Evolutionary conservation across 1,140 invertebrate genomes (phyloP), one percentile per base, ranked within the genome.

Genomic region (Macrostomum lignano): DNA sequence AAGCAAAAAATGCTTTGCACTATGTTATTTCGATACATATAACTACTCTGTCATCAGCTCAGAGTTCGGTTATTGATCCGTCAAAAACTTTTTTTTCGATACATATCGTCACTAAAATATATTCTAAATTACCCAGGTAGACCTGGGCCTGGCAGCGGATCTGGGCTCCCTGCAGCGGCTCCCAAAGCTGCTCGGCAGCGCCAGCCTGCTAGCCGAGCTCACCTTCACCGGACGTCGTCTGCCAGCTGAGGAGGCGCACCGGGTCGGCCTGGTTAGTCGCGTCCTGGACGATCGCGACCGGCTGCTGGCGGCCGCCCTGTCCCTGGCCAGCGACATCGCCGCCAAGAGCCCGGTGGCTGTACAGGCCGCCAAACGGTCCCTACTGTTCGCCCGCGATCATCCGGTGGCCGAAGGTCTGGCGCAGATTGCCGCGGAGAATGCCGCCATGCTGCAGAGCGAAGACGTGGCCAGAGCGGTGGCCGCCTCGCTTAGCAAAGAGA

Each of bases 281-380:
- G 58, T 78, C 3, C 73, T 68, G 48, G 60, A 66, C 2, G 63
- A 70, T 48, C 68, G 69, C 52, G 65, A 72, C 15, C 33, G 39
- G 33, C 53, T 77, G 55, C 44, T 88, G 7, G 56, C 65, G 21
- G 65, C 62, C 34, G 71, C 73, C 0, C 33, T 82, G 1, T 17
- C 13, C 6, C 35, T 78, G 33, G 84, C 79, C 17, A 63, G 65
- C 43, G 41, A 58, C 24, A 88, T 94, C 42, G 74, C 81, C 9
- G 48, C 45, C n/a, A 81, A 81, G 57, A 86, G 78, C 63, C 86
- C 86, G 6, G 70, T 93, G 17, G 84, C 81, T 2, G 71, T 93
- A 9, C 81, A 91, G 58, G 68, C 68, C 6, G 74, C 74, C 1
- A 94, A 94, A 53, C 52, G 67, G 32, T 73, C 61, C 42, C 41